These are phyloP conservation scores for Bicyclus anynana DNA, from an alignment of 1,140 invertebrate species.

Conservation along the genomic window DNA sequence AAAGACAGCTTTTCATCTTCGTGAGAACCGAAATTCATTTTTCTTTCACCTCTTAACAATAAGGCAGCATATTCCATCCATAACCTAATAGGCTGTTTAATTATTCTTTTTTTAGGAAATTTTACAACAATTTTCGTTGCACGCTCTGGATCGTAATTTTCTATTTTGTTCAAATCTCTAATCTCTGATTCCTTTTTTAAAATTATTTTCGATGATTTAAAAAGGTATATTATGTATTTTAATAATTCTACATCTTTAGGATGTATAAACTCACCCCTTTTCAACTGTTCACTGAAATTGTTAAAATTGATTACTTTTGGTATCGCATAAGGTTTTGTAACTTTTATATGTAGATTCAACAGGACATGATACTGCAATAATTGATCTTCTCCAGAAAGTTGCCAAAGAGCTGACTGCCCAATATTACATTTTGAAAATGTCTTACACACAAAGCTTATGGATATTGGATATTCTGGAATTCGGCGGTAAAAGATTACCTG, in stretches of 20 bases:
- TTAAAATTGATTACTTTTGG: not conserved
- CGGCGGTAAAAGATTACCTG: no score
- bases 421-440: no score
- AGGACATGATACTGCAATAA: no score
- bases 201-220: not conserved
- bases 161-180: not conserved
- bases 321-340: not conserved
- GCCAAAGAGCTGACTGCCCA: no score
- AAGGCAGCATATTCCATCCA: no score
- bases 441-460: no score
- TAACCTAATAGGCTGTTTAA: not conserved
- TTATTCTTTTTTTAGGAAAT: not conserved
- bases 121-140: not conserved
- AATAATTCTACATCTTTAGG: conserved; percentile 41
- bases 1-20: conserved; percentile 1
- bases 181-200: not conserved
- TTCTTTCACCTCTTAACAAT: not conserved
- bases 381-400: no score
- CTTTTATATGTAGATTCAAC: no score
- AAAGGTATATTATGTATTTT: conserved; percentile 41
- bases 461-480: no score
- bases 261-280: conserved; percentile 28
- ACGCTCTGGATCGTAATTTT: not conserved
- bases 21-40: not conserved
- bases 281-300: conserved; percentile 32